Base-by-base conservation (phyloP, 2,888 invertebrate genomes). In the Hypolimnas misippus region DNA sequence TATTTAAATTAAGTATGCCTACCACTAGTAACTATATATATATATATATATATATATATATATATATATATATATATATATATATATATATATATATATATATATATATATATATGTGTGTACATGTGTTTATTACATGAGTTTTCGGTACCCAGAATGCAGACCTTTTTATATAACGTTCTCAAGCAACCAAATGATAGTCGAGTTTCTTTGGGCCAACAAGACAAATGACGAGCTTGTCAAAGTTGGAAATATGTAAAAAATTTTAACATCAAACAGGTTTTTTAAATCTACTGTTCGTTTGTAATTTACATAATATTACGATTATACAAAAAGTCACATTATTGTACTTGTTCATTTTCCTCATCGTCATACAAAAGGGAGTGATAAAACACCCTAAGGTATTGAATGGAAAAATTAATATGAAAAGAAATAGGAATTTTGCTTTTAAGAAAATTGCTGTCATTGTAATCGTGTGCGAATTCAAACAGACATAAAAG, bases 391-490 rank as follows among this genome's bases (percentile, higher is more conserved):
- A 65, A 54, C 67, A 63, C 67, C 68, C 62, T 58, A 66, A 65
- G 66, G 69, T 66, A 64, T 67, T 71, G 72, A 81, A 78, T 73
- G 65, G 66, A 65, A 70, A n/a, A 67, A 81, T 78, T 79, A 76
- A 76, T 79, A 74, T 76, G 70, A 74, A 69, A 70, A 75, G 71
- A 74, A 57, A 57, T 19, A 61, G 57, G 71, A 74, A 73, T 75
- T 77, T 72, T 71, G 77, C 79, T 78, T 72, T 73, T 70, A 73
- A 68, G 77, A 76, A 82, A 79, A 83, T 83, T 76, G 78, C 73
- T 77, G 74, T 76, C 76, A 76, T 81, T 81, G 78, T 81, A 70
- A 71, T 69, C 67, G 65, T 58, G 67, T 70, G 66, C 71, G 72
- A 70, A 68, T 74, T 66, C 73, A 10, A 17, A 44, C 17, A 14